phyloP scores from a whole-genome alignment of 2,888 invertebrate genomes.

The Limnephilus marmoratus region DNA sequence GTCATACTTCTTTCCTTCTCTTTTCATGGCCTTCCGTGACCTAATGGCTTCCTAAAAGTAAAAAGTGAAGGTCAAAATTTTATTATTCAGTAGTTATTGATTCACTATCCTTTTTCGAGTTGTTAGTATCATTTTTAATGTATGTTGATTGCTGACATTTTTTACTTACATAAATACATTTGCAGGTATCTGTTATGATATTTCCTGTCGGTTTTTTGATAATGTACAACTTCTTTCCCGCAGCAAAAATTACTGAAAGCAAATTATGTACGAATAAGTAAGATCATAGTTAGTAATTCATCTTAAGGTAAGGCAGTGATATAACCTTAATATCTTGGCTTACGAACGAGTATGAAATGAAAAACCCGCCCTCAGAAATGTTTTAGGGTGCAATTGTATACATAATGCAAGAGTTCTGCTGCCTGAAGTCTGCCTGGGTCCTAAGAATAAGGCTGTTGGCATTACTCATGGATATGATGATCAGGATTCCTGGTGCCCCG shows the following conservation, averaged over 20 bases:
- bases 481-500: conserved; percentile 85
- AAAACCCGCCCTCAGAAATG: no score
- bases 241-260: conserved; percentile 83
- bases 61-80: neutral
- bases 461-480: conserved; percentile 83
- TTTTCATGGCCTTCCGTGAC: conserved; percentile 67
- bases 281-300: neutral
- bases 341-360: no score
- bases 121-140: neutral
- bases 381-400: no score
- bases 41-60: conserved; percentile 75
- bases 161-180: conserved; percentile 81
- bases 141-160: neutral
- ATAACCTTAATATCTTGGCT: neutral
- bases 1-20: conserved; percentile 38
- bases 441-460: neutral
- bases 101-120: neutral
- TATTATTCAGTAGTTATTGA: no score
- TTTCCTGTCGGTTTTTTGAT: conserved; percentile 83
- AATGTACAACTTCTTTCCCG: conserved; percentile 81
- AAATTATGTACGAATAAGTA: neutral
- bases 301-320: neutral
- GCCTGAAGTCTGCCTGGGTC: neutral
- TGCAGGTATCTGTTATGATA: conserved; percentile 81
- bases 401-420: neutral